Evolutionary conservation across 2,113 vertebrate species (phyloP), one percentile per base, ranked within the genome.

Genomic region (Psettodes erumei): DNA sequence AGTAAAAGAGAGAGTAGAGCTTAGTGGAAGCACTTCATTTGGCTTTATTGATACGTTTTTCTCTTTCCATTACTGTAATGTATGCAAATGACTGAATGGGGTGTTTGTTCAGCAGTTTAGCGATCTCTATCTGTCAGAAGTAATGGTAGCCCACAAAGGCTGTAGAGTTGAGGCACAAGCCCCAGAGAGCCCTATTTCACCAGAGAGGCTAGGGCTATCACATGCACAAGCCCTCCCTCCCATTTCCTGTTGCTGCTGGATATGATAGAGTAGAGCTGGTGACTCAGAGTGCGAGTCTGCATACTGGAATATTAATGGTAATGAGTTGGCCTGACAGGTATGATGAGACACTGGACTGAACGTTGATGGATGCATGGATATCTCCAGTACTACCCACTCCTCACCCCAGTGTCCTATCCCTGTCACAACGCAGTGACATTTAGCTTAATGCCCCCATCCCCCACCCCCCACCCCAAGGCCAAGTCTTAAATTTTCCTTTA

Each of bases 31-130:
- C 83, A 81, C 76, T 89, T 83, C 73, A 77, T 89, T 91, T 85
- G 83, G 67, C 62, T 87, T 91, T 90, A 90, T 88, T 88, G 85
- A 88, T 91, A 85, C 78, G 88, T 92, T 87, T 91, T 90, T 90
- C 85, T 86, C 64, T 38, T 79, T 81, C 86, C 88, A 91, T 93
- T 93, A 91, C 81, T 84, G 68, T 92, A 93, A 93, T 93, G 65
- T 92, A 94, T 94, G 93, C 90, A 94, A 93, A 94, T 93, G 86
- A 92, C 84, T 87, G 87, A 89, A 89, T 85, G 83, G 86, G 84
- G 85, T 92, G 92, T 94, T 93, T 92, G 90, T 93, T 94, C 93
- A 93, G 91, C 90, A 93, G 90, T 93, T 93, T 92, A 91, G 90
- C 87, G 88, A 92, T 92, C 80, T 91, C 89, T 90, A 91, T 92